These are phyloP conservation scores for Dolichomitus sp. DNA, from an alignment of 2,888 invertebrate genomes.

Conservation along the genomic window DNA sequence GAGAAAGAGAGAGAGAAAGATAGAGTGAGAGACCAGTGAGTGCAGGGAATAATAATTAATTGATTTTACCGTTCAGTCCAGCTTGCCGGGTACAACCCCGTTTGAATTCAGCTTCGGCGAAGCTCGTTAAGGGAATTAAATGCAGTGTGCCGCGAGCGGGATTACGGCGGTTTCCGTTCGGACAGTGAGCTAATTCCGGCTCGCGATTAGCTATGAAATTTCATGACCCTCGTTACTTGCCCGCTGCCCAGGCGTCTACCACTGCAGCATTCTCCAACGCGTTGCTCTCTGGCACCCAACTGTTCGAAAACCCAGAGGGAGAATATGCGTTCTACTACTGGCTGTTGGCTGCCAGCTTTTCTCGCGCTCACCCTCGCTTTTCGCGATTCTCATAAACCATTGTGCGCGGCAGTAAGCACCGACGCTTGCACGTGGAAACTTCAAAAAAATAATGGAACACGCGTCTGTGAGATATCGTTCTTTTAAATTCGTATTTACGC, in stretches of 20 bases:
- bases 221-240: constrained; percentile 73
- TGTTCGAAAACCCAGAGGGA: constrained; percentile 32
- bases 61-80: constrained; percentile 75
- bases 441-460: not conserved
- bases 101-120: constrained; percentile 69
- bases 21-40: constrained; percentile 40
- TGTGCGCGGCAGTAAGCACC: not conserved
- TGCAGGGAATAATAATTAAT: constrained; percentile 78
- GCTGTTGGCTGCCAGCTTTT: constrained; percentile 47
- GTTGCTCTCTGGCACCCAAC: constrained; percentile 23
- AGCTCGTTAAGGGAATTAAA: constrained; percentile 79
- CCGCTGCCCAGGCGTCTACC: constrained; percentile 49
- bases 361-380: constrained; percentile 16
- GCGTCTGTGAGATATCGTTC: constrained; percentile 1
- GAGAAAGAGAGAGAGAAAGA: not conserved
- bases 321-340: constrained; percentile 45
- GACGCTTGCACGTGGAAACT: not conserved
- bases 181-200: constrained; percentile 76
- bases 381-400: constrained; percentile 18
- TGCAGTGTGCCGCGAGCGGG: constrained; percentile 72
- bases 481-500: constrained; percentile 10
- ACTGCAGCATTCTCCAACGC: constrained; percentile 41
- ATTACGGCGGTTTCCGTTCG: constrained; percentile 75
- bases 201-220: constrained; percentile 78
- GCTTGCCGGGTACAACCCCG: constrained; percentile 56